Evolutionary conservation across 2,888 invertebrate genomes (phyloP), one percentile per base, ranked within the genome.

Genomic region (Drosophila sordidula): DNA sequence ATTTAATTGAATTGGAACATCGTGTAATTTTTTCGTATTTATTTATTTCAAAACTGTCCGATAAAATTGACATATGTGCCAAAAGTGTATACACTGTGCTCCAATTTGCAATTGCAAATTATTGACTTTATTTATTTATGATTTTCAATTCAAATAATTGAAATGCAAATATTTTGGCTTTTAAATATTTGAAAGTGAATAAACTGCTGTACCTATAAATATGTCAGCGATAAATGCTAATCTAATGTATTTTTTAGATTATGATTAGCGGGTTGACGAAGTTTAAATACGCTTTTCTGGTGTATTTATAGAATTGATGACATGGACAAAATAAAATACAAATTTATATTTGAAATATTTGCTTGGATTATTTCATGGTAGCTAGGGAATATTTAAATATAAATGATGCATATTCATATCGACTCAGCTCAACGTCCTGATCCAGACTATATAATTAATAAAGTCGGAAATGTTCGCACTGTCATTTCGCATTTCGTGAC

Each of bases 171-270:
- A 26, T 38, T 36, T 46, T 56, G 26, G 12, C n/a, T 56, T 32
- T 41, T 34, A 36, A 32, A 26, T 45, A 58, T 32, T 16, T 34
- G 9, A 52, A 66, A 26, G 76, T 75, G 68, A 76, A 75, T 75
- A 75, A 75, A 59, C 75, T 56, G 41, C 41, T 34, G 22, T 25
- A 47, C 4, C 11, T 11, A 26, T 29, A 55, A 55, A 58, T 16
- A 52, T 25, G 50, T 29, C 36, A 14, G 14, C 4, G 36, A n/a
- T 36, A 49, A 49, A 61, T 11, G 36, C 16, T 52, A n/a, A 41
- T 49, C 55, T 34, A 47, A 61, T 49, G 32, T 36, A 47, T 71
- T 38, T 39, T 41, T n/a, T n/a, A n/a, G n/a, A n/a, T n/a, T n/a
- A n/a, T n/a, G n/a, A n/a, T n/a, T n/a, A n/a, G n/a, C n/a, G n/a